phyloP scores from a whole-genome alignment of 2,113 vertebrate species.

The Ammodytes marinus region DNA sequence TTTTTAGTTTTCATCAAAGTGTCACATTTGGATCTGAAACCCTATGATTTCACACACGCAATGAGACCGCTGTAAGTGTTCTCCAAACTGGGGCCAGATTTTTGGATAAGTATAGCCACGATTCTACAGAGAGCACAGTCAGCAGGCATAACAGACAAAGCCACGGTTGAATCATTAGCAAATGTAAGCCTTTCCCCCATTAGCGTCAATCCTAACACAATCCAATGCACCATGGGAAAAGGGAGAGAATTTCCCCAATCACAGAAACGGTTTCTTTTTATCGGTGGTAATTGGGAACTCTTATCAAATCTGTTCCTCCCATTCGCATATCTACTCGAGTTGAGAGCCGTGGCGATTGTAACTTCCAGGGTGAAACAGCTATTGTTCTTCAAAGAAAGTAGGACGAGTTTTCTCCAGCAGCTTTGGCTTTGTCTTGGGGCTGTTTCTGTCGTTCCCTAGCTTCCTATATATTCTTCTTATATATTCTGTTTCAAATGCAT shows the following conservation, averaged over 20 bases:
- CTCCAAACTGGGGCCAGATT: conserved; percentile 50
- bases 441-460: conserved; percentile 38
- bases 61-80: conserved; percentile 51
- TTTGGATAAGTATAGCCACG: conserved; percentile 41
- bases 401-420: conserved; percentile 57
- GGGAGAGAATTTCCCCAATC: conserved; percentile 17
- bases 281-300: conserved; percentile 48
- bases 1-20: conserved; percentile 7
- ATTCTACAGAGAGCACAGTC: conserved; percentile 47
- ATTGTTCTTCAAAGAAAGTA: conserved; percentile 68
- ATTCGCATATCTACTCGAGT: conserved; percentile 40
- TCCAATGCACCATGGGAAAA: conserved; percentile 40
- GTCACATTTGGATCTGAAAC: conserved; percentile 24
- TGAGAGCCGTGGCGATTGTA: conserved; percentile 14
- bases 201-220: conserved; percentile 35
- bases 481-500: conserved; percentile 7
- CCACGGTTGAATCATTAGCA: conserved; percentile 52
- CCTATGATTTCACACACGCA: conserved; percentile 4
- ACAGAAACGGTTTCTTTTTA: conserved; percentile 47
- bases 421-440: conserved; percentile 51
- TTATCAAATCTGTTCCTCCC: conserved; percentile 59
- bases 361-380: conserved; percentile 1
- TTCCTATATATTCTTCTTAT: conserved; percentile 42
- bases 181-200: conserved; percentile 44
- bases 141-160: conserved; percentile 52